phyloP scores from a whole-genome alignment of 2,797 vertebrate species.

The Poecile montanus region DNA sequence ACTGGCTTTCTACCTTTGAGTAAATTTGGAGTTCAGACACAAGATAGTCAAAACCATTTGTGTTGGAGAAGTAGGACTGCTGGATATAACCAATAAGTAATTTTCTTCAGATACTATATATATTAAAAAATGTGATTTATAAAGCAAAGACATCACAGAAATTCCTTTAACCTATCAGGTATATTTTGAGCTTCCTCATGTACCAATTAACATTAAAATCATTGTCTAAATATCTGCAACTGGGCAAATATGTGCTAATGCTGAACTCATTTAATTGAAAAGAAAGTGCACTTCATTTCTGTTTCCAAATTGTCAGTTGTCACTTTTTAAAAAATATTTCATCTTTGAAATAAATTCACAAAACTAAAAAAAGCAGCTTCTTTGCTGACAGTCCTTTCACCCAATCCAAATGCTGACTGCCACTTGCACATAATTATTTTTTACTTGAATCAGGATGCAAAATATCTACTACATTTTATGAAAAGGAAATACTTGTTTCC shows the following conservation, averaged over 20 bases:
- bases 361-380: background rate
- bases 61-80: background rate
- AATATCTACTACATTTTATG: background rate
- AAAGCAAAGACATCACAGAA: background rate
- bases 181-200: background rate
- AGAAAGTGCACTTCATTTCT: background rate
- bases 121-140: background rate
- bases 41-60: background rate
- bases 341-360: background rate
- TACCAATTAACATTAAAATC: background rate
- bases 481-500: background rate
- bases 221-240: background rate
- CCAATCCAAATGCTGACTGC: background rate
- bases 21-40: background rate
- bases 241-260: background rate
- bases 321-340: background rate
- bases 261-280: background rate
- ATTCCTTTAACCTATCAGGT: background rate
- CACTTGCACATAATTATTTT: background rate
- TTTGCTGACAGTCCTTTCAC: background rate
- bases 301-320: background rate
- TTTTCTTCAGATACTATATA: background rate
- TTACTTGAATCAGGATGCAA: background rate
- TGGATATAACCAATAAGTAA: background rate
- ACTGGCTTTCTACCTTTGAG: background rate